phyloP scores from a whole-genome alignment of 2,113 vertebrate genomes.

The Hippopotamus amphibius region DNA sequence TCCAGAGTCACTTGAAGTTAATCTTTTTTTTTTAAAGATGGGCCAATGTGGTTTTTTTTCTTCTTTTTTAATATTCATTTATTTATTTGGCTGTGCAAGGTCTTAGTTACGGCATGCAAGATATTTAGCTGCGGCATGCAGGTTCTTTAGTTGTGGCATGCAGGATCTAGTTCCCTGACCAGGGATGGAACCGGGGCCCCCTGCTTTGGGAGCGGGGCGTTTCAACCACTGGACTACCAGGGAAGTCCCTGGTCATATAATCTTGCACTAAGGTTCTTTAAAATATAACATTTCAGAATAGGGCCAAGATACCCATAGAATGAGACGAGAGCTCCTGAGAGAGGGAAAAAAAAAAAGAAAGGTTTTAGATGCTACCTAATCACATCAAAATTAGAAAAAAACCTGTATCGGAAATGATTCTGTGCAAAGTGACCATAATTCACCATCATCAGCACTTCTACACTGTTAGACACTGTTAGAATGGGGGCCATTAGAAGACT shows the following conservation, averaged over 20 bases:
- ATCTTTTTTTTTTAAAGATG: too few species aligned
- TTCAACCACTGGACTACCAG: too few species aligned
- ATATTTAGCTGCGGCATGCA: too few species aligned
- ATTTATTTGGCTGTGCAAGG: too few species aligned
- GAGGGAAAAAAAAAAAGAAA: not conserved
- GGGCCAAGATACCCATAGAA: not conserved
- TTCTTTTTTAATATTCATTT: too few species aligned
- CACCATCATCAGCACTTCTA: not conserved
- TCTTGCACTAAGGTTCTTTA: not conserved
- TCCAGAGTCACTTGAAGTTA: not conserved
- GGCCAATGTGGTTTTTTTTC: too few species aligned
- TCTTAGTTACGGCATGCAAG: too few species aligned
- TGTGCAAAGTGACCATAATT: not conserved
- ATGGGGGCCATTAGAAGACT: conserved; percentile 48
- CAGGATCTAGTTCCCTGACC: too few species aligned
- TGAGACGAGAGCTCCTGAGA: not conserved
- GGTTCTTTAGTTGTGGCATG: too few species aligned
- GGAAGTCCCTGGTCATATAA: not conserved
- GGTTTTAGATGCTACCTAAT: not conserved
- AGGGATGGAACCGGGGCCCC: too few species aligned
- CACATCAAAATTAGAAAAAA: conserved; percentile 3
- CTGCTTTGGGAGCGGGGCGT: too few species aligned
- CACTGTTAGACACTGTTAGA: not conserved
- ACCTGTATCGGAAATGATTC: not conserved
- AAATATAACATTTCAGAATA: not conserved